Percentiles rank a stretch among this genome's conserved stretches.
Evolutionary conservation across 1,140 invertebrate genomes (phyloP).

Genomic region (Ridgeia piscesae): DNA sequence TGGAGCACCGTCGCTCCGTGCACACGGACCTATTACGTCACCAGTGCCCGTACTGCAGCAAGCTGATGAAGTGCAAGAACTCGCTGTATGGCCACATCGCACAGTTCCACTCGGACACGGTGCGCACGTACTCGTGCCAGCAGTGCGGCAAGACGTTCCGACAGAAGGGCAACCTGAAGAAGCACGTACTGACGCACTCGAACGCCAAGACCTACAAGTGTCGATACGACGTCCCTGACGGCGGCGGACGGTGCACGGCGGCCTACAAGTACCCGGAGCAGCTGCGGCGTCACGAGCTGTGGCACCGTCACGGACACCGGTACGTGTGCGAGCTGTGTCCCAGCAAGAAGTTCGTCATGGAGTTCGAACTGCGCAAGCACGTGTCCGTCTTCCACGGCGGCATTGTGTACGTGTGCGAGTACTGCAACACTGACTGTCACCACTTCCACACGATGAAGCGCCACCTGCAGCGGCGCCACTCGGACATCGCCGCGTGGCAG

Average conservation of each 20-base stretch:
- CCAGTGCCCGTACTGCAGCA: constrained; percentile 58
- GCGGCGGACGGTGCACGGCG: constrained; percentile 49
- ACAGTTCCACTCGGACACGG: constrained; percentile 49
- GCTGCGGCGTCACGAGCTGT: constrained; percentile 54
- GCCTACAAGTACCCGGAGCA: constrained; percentile 59
- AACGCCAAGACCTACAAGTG: constrained; percentile 51
- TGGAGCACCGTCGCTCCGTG: constrained; percentile 51
- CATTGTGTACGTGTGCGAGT: constrained; percentile 57
- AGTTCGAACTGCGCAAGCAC: constrained; percentile 58
- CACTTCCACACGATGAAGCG: constrained; percentile 56
- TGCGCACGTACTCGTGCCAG: constrained; percentile 56
- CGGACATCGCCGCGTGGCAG: constrained; percentile 37
- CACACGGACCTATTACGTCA: constrained; percentile 55
- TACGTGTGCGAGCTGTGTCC: constrained; percentile 50
- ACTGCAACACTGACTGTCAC: constrained; percentile 53
- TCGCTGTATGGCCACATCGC: constrained; percentile 59
- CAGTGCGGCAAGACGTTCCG: constrained; percentile 60
- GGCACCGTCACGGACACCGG: constrained; percentile 42
- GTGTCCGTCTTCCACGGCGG: constrained; percentile 56
- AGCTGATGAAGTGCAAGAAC: constrained; percentile 60
- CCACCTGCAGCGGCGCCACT: constrained; percentile 59
- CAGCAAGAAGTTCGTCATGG: constrained; percentile 57
- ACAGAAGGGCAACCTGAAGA: constrained; percentile 59
- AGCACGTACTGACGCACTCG: constrained; percentile 55
- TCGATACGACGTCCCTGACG: constrained; percentile 46